These are phyloP conservation scores for Exocentrus adspersus DNA, from an alignment of 2,888 invertebrate species.

Conservation along the genomic window DNA sequence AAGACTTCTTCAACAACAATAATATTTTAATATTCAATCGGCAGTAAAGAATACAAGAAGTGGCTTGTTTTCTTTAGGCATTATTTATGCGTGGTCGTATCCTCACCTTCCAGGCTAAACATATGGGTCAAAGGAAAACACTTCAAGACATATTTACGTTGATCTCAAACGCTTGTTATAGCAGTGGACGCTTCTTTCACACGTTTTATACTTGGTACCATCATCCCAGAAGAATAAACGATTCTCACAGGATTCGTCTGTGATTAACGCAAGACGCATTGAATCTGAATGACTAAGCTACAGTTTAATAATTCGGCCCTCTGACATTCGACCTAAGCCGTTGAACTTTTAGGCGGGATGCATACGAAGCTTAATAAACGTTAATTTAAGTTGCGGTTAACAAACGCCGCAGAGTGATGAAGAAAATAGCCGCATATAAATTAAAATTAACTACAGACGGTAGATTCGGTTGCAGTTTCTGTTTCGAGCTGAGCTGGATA, in stretches of 20 bases:
- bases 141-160: slow-evolving; percentile 27
- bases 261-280: slow-evolving; percentile 13
- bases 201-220: background rate
- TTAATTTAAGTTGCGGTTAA: background rate
- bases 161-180: slow-evolving; percentile 26
- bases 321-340: slow-evolving; percentile 21
- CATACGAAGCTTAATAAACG: background rate
- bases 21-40: too few species aligned
- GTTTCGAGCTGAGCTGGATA: background rate
- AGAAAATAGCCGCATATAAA: background rate
- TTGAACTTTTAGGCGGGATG: slow-evolving; percentile 1
- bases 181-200: slow-evolving; percentile 23
- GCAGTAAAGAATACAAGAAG: background rate
- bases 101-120: slow-evolving; percentile 1
- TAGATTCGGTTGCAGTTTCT: background rate
- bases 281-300: slow-evolving; percentile 21
- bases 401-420: background rate
- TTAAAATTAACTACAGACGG: background rate
- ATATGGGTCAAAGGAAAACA: background rate
- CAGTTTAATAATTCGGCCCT: slow-evolving; percentile 17
- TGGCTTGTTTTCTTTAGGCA: background rate
- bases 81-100: slow-evolving; percentile 6
- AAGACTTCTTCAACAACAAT: too few species aligned
- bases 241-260: background rate
- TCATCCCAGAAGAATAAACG: background rate